Conservation (phyloP, 2,113 vertebrate genomes). For the Corynorhinus townsendii region DNA sequence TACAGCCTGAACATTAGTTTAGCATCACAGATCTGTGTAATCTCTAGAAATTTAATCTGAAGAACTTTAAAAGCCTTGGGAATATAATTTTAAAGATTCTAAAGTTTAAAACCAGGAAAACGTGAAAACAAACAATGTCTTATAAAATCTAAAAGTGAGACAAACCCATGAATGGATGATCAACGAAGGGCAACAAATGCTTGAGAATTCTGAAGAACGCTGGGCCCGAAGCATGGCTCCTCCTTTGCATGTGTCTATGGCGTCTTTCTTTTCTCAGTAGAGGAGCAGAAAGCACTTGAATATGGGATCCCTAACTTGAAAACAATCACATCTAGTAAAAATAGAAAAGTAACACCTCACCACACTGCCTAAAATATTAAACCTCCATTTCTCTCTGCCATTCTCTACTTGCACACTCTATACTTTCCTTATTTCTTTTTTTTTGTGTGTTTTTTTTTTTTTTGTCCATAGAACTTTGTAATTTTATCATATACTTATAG, state of each 20-base stretch:
- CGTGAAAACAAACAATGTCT: background rate
- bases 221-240: too few relatives aligned
- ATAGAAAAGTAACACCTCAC: background rate
- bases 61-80: background rate
- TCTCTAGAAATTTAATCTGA: background rate
- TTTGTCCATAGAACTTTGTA: background rate
- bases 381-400: too few relatives aligned
- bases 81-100: background rate
- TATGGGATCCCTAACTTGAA: background rate
- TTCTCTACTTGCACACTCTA: rapidly evolving
- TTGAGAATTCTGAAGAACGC: background rate
- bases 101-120: background rate
- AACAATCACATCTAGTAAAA: background rate
- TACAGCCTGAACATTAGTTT: background rate
- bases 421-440: too few relatives aligned
- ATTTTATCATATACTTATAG: background rate
- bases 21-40: background rate
- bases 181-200: background rate
- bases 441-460: too few relatives aligned
- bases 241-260: background rate
- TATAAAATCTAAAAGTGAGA: background rate
- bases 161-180: background rate
- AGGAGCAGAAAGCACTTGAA: background rate
- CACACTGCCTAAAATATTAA: background rate
- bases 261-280: background rate